A percentile compares a stretch with the other conserved stretches of the same genome.
These are phyloP conservation scores for Halocynthia roretzi DNA, from an alignment of 23 tunicate genomes.

Conservation along the genomic window DNA sequence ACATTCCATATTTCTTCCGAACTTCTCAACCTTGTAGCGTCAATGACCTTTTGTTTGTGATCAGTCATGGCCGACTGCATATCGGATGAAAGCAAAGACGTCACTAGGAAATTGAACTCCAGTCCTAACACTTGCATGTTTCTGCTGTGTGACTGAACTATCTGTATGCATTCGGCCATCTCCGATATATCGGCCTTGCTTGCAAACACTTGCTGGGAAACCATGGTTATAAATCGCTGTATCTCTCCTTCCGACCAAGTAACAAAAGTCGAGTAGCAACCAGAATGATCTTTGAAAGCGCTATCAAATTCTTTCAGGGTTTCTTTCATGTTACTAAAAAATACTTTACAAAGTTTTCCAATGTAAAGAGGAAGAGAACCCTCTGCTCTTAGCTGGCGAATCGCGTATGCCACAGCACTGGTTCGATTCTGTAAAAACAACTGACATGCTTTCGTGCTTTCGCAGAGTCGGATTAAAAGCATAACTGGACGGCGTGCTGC, in stretches of 20 bases:
- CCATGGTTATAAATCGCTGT: constrained; percentile 39
- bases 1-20: constrained; percentile 93
- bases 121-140: constrained; percentile 51
- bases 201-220: constrained; percentile 83
- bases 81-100: constrained; percentile 39
- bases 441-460: constrained; percentile 82
- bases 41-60: constrained; percentile 74
- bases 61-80: constrained; percentile 41
- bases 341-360: constrained; percentile 78
- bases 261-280: constrained; percentile 82
- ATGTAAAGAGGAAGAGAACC: constrained; percentile 74
- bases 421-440: constrained; percentile 68
- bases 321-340: constrained; percentile 74
- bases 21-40: constrained; percentile 74
- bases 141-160: constrained; percentile 48
- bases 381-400: constrained; percentile 77
- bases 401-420: constrained; percentile 65
- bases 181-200: constrained; percentile 68
- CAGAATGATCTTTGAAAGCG: constrained; percentile 59
- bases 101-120: constrained; percentile 69
- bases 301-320: constrained; percentile 77
- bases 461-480: constrained; percentile 54
- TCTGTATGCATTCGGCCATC: constrained; percentile 79
- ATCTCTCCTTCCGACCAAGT: constrained; percentile 72
- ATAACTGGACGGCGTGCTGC: constrained; percentile 73